Evolutionary conservation across 2,113 vertebrate genomes (phyloP), one percentile per base, ranked within the genome.

Genomic region (Arothron firmamentum): DNA sequence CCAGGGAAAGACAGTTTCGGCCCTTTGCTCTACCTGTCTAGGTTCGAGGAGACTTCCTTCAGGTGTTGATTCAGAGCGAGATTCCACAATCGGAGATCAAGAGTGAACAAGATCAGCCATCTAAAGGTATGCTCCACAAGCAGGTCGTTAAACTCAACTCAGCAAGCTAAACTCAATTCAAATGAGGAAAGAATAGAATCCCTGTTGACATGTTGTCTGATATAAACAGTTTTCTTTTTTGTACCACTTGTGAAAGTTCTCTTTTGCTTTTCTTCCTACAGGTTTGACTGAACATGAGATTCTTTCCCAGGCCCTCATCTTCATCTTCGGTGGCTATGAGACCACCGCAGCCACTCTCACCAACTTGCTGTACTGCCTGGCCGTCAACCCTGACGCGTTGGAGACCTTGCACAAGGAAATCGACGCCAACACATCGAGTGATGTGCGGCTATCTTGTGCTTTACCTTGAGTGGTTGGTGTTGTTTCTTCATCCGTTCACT

Each of bases 41-140:
- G 94, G 80, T 62, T 17, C 86, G 75, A 49, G 78, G 87, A 4
- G 92, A 94, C 81, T 93, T 95, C 51, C 88, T 95, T 76, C 92
- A 93, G 71, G 81, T 95, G 59, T 88, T 96, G 94, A 80, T 93
- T 0, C 83, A 95, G 51, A 90, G 72, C 21, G 92, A 94, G 77
- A 90, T 83, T 1, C 78, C 81, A 23, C 42, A 48, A 11, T 2
- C 6, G 17, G 34, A 65, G 34, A 63, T 0, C 43, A 65, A 52
- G 70, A 59, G 21, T 8, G 59, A 77, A 53, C 4, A 82, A 0
- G 74, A 85, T 12, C 80, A 83, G 59, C 84, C 82, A 1, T 76
- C 31, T 54, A 87, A 86, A 87, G 84, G 85, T 86, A 20, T 0
- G 42, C 23, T 53, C 38, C 21, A 15, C 21, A 17, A 4, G 16